These are phyloP conservation scores for Crepidodera aurea DNA, from an alignment of 2,888 invertebrate genomes.

Conservation along the genomic window DNA sequence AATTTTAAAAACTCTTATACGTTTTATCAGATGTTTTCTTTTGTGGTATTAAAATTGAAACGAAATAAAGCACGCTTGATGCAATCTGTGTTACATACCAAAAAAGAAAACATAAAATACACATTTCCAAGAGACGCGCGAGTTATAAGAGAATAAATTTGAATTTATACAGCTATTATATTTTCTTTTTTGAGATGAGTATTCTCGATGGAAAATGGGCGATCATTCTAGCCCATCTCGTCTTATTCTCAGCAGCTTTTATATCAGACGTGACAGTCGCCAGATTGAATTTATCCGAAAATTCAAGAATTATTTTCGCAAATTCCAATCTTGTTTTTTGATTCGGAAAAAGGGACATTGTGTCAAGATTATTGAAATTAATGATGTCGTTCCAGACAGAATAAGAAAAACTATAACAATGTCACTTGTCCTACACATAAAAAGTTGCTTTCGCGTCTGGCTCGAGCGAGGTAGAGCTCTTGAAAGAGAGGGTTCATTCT, in stretches of 20 bases:
- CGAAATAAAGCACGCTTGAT: constrained; percentile 8
- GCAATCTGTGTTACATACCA: neutral
- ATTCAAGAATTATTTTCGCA: constrained; percentile 1
- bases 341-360: neutral
- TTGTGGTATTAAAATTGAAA: constrained; percentile 10
- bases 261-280: constrained; percentile 18
- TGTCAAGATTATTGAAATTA: constrained; percentile 17
- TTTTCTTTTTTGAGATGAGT: constrained; percentile 5
- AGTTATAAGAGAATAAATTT: constrained; percentile 20
- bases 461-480: no score
- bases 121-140: constrained; percentile 12
- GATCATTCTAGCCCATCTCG: constrained; percentile 16
- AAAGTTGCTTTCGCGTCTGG: neutral
- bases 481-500: no score
- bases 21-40: constrained; percentile 4
- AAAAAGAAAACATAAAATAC: constrained; percentile 13
- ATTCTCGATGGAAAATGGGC: constrained; percentile 13
- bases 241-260: constrained; percentile 15
- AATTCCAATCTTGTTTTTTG: constrained; percentile 11
- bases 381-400: constrained; percentile 6
- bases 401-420: constrained; percentile 3
- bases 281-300: constrained; percentile 22
- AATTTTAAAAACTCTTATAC: no score
- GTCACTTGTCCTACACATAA: neutral
- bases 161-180: constrained; percentile 20